These are phyloP conservation scores for Hyalella azteca DNA, from an alignment of 2,888 invertebrate species.

Conservation along the genomic window DNA sequence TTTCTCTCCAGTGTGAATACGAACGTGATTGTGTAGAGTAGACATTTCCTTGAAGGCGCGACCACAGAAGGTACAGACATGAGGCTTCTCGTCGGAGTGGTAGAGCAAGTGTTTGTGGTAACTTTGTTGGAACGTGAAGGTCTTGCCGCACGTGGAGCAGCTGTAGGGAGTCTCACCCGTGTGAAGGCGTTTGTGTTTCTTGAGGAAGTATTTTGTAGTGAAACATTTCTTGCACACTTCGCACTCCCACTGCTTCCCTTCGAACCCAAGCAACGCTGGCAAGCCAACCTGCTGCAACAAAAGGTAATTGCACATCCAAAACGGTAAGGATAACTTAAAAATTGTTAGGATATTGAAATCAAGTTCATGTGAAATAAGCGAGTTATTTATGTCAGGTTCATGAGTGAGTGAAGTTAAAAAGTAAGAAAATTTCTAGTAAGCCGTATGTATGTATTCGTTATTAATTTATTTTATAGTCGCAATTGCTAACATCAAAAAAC, in stretches of 20 bases:
- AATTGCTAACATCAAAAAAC: too few species aligned
- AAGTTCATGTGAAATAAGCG: too few species aligned
- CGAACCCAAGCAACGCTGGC: constrained; percentile 35
- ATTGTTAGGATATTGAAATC: too few species aligned
- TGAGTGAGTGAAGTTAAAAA: too few species aligned
- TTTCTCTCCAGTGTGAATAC: constrained; percentile 83
- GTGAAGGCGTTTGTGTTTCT: constrained; percentile 85
- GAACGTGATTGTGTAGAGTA: constrained; percentile 83
- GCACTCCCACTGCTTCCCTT: constrained; percentile 84
- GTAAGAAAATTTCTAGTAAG: too few species aligned
- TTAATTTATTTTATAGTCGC: too few species aligned
- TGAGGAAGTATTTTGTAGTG: constrained; percentile 86
- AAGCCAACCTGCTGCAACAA: background rate
- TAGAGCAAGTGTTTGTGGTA: constrained; percentile 87
- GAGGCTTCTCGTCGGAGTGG: constrained; percentile 84
- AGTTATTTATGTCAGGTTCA: too few species aligned
- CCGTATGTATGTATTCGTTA: too few species aligned
- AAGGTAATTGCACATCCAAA: too few species aligned
- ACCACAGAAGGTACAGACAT: constrained; percentile 77
- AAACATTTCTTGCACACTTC: constrained; percentile 83
- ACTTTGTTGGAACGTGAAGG: constrained; percentile 88
- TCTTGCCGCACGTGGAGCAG: constrained; percentile 80
- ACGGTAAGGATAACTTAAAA: too few species aligned
- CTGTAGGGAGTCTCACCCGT: constrained; percentile 90
- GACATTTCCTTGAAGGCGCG: constrained; percentile 85